A percentile compares a stretch with the other conserved stretches of the same genome.
Evolutionary conservation across 2,797 vertebrate species (phyloP).

Genomic region (Pteronotus mesoamericanus): DNA sequence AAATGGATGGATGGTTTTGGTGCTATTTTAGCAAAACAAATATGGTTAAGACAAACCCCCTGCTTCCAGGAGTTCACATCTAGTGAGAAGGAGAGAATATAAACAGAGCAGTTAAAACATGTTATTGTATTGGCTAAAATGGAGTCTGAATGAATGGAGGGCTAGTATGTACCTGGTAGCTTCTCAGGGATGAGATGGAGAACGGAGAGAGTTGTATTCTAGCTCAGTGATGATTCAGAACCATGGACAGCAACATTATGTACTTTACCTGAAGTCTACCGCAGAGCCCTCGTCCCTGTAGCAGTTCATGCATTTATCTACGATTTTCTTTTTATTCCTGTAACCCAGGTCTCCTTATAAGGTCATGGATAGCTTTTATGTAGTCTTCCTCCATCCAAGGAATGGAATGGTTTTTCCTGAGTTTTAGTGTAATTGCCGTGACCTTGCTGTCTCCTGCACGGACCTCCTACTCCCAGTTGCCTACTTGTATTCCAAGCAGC

Average conservation of each 20-base stretch:
- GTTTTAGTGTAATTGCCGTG: background rate
- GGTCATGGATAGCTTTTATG: background rate
- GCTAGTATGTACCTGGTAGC: background rate
- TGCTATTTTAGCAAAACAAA: constrained; percentile 1
- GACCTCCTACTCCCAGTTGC: background rate
- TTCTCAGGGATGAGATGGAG: background rate
- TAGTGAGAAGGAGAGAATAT: background rate
- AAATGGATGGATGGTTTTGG: background rate
- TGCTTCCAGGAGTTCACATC: background rate
- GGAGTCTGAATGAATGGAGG: background rate
- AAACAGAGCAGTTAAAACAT: background rate
- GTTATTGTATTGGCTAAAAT: background rate
- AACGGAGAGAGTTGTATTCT: background rate
- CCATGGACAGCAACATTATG: rapidly evolving
- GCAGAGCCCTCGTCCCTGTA: background rate
- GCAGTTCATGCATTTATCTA: background rate
- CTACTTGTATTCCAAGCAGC: background rate
- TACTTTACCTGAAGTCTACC: background rate
- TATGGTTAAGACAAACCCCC: background rate
- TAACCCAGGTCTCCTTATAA: background rate
- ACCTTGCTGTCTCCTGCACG: background rate
- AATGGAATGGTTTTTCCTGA: background rate
- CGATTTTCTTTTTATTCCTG: background rate
- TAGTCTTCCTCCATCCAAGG: background rate
- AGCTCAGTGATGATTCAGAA: background rate